Evolutionary conservation across 2,797 vertebrate species (phyloP).

Genomic region (Gallirallus australis): DNA sequence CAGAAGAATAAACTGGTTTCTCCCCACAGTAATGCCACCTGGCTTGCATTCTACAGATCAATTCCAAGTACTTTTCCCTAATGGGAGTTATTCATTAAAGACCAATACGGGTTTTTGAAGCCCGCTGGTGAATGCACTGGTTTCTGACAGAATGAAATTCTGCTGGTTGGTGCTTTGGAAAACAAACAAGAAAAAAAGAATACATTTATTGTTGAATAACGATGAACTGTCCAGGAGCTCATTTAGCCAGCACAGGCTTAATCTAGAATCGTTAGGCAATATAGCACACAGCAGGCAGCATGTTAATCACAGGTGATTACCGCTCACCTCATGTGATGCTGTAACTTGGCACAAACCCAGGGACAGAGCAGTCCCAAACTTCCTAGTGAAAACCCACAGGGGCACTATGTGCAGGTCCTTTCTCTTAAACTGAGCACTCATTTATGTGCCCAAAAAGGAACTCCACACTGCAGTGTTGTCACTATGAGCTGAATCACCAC

Average conservation of each 20-base stretch:
- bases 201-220: neutral
- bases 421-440: neutral
- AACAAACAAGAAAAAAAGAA: constrained; percentile 17
- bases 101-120: constrained; percentile 22
- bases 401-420: neutral
- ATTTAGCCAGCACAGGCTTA: neutral
- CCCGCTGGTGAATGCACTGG: neutral
- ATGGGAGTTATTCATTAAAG: constrained; percentile 14
- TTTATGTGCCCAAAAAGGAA: neutral
- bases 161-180: constrained; percentile 8
- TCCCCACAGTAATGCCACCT: neutral
- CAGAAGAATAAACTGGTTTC: neutral
- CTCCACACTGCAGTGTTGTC: neutral
- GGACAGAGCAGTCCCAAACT: neutral
- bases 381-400: neutral
- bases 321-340: neutral
- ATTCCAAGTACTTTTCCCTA: neutral
- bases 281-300: neutral
- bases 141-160: neutral
- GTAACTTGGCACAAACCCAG: neutral
- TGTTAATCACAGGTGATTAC: neutral
- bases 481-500: fast-evolving
- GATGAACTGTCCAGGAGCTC: neutral
- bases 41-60: constrained; percentile 20
- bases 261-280: neutral